Evolutionary conservation across 2,797 vertebrate species (phyloP).

Genomic region (Limosa lapponica): DNA sequence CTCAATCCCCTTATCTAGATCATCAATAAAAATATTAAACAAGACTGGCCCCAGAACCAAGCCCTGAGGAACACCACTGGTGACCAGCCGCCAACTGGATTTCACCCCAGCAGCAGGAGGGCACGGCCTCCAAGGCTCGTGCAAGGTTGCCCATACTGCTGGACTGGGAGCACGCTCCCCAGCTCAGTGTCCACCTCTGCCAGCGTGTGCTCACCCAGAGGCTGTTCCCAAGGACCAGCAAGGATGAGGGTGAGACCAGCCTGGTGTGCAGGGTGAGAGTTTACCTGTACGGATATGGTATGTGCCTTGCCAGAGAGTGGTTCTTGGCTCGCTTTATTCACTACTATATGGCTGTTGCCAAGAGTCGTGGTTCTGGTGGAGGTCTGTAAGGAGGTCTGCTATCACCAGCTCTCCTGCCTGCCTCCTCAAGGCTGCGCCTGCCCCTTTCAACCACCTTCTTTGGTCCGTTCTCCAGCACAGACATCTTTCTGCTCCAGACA

Average conservation of each 20-base stretch:
- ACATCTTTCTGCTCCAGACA: neutral
- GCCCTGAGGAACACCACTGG: no score
- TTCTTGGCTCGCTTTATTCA: neutral
- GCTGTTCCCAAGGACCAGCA: neutral
- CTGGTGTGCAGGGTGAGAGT: neutral
- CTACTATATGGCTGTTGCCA: neutral
- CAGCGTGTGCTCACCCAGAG: accelerated
- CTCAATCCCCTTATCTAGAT: no score
- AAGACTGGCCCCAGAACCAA: no score
- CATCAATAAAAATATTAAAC: no score
- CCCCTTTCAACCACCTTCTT: neutral
- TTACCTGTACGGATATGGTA: accelerated
- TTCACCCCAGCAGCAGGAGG: no score
- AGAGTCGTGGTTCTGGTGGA: neutral
- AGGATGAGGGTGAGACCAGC: neutral
- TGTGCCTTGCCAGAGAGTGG: neutral
- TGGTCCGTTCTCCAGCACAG: neutral
- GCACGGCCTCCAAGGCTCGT: neutral
- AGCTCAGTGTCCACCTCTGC: neutral
- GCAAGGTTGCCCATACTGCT: neutral
- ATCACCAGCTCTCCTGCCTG: neutral
- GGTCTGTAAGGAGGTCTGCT: neutral
- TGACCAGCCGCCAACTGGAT: no score
- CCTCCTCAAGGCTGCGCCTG: neutral
- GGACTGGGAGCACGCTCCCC: accelerated